Percentiles rank a stretch among this genome's conserved stretches.
These are phyloP conservation scores for Cerastis rubricosa DNA, from an alignment of 2,888 invertebrate species.

Conservation along the genomic window DNA sequence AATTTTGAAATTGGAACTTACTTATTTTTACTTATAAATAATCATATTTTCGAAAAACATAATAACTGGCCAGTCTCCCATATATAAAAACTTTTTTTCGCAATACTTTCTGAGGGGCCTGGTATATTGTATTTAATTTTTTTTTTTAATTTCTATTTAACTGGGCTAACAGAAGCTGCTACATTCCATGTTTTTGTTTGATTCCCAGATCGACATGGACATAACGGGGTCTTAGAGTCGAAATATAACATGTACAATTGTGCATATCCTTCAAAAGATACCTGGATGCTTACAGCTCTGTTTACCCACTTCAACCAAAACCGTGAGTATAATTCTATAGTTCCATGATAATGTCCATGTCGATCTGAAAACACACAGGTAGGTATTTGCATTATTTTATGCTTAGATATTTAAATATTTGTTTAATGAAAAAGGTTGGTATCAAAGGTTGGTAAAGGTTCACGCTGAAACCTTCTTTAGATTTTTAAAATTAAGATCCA, in stretches of 20 bases:
- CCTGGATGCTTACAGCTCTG: slow-evolving; percentile 70
- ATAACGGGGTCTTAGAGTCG: slow-evolving; percentile 68
- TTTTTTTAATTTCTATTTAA: slow-evolving; percentile 7
- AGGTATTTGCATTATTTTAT: not conserved
- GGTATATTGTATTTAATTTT: slow-evolving; percentile 1
- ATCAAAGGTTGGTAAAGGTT: not conserved
- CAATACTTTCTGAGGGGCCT: too few species aligned
- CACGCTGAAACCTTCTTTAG: not conserved
- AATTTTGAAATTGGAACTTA: too few species aligned
- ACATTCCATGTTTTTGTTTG: slow-evolving; percentile 66
- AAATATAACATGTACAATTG: slow-evolving; percentile 70
- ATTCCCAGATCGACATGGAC: slow-evolving; percentile 68
- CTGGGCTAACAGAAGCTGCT: slow-evolving; percentile 55
- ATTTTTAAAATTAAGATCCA: not conserved
- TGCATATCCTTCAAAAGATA: slow-evolving; percentile 69
- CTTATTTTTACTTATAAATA: too few species aligned
- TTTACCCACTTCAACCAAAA: slow-evolving; percentile 70
- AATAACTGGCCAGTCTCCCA: too few species aligned
- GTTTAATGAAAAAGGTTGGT: not conserved
- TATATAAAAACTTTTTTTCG: too few species aligned
- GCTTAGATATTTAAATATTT: not conserved
- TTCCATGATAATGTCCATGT: slow-evolving; percentile 55
- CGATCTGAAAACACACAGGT: slow-evolving; percentile 36
- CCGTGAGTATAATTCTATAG: slow-evolving; percentile 64
- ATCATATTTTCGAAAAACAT: too few species aligned